A percentile compares a stretch with the other conserved stretches of the same genome.
Conservation (phyloP, 2,113 vertebrate species). For the Neogobius melanostomus region DNA sequence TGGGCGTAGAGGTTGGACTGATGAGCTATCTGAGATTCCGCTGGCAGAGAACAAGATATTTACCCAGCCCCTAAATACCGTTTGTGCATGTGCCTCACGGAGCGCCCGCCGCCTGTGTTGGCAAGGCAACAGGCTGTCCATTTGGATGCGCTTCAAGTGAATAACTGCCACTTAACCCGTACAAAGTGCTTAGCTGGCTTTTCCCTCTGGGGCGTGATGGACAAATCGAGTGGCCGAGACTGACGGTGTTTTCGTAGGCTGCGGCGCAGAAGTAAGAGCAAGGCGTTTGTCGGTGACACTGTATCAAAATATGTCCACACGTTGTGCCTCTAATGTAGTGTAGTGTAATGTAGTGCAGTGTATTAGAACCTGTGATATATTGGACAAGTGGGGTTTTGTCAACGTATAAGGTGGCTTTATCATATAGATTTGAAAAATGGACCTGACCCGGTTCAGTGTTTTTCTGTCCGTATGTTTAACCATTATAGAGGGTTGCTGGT, state of each 20-base stretch:
- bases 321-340: not conserved
- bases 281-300: not conserved
- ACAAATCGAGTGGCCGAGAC: constrained; percentile 43
- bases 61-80: constrained; percentile 32
- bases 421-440: no score
- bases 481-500: no score
- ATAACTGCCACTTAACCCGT: constrained; percentile 70
- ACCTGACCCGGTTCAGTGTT: no score
- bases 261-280: not conserved
- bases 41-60: constrained; percentile 27
- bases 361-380: not conserved
- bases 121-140: constrained; percentile 67
- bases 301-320: constrained; percentile 5
- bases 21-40: constrained; percentile 20
- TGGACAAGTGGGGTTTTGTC: not conserved
- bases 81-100: constrained; percentile 61
- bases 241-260: constrained; percentile 29
- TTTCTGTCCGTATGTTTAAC: no score
- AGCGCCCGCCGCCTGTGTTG: constrained; percentile 51
- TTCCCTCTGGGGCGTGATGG: constrained; percentile 44
- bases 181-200: constrained; percentile 63
- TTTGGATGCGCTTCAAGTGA: constrained; percentile 68
- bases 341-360: not conserved
- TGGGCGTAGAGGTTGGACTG: constrained; percentile 16
- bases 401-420: no score